phyloP scores from a whole-genome alignment of 2,888 invertebrate species.

The Macaria notata region DNA sequence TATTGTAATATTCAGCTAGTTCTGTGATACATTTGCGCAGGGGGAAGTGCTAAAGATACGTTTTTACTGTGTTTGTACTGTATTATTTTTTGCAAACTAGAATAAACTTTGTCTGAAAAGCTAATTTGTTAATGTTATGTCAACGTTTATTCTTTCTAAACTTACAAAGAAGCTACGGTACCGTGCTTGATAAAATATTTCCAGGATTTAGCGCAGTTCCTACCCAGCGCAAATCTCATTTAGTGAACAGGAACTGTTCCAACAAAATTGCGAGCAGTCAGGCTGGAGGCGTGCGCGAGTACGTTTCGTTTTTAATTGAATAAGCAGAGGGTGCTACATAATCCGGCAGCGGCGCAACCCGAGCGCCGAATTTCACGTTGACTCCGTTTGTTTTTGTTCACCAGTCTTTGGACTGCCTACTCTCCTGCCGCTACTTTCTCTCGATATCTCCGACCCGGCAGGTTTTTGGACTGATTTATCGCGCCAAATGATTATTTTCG shows the following conservation, averaged over 20 bases:
- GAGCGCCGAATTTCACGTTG: constrained; percentile 56
- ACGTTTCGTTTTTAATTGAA: constrained; percentile 68
- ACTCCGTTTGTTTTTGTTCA: constrained; percentile 57
- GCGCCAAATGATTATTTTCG: constrained; percentile 14
- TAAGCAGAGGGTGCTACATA: constrained; percentile 66
- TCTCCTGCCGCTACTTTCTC: constrained; percentile 47
- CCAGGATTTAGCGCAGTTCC: constrained; percentile 21
- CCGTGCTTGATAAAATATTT: constrained; percentile 7
- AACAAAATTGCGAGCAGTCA: constrained; percentile 55
- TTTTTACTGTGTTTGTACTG: too few species aligned
- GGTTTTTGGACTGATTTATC: constrained; percentile 24
- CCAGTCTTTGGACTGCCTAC: constrained; percentile 44
- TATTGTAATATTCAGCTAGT: constrained; percentile 39
- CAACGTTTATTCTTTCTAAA: too few species aligned
- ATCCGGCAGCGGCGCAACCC: constrained; percentile 54
- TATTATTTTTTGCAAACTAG: too few species aligned
- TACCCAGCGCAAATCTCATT: constrained; percentile 48
- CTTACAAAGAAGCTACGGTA: too few species aligned
- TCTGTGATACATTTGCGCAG: constrained; percentile 6
- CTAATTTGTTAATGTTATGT: too few species aligned
- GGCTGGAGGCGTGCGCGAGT: constrained; percentile 47
- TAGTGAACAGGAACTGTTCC: constrained; percentile 49
- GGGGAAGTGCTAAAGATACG: too few species aligned
- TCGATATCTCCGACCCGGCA: constrained; percentile 21
- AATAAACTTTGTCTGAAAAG: too few species aligned